A percentile compares a stretch with the other conserved stretches of the same genome.
Conservation (phyloP, 2,113 vertebrate genomes). For the Trinectes maculatus region DNA sequence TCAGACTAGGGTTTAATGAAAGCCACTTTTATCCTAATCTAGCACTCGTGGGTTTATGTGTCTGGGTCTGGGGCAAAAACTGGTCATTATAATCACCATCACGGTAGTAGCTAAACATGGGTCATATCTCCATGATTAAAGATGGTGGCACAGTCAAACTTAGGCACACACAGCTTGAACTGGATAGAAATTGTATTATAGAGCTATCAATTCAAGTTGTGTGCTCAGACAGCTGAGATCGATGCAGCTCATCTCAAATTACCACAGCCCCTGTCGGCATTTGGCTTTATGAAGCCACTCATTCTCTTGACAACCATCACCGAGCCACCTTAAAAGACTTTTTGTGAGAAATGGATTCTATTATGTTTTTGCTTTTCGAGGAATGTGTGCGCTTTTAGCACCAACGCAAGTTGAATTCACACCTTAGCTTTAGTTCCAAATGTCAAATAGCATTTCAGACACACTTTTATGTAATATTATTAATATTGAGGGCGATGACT, state of each 20-base stretch:
- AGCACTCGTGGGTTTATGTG: background rate
- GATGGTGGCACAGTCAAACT: slow-evolving; percentile 53
- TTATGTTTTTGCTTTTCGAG: slow-evolving; percentile 40
- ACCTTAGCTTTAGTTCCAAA: no score
- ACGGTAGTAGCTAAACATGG: slow-evolving; percentile 48
- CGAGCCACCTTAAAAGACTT: slow-evolving; percentile 46
- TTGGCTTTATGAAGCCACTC: slow-evolving; percentile 73
- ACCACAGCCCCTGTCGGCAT: slow-evolving; percentile 63
- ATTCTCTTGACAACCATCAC: slow-evolving; percentile 69
- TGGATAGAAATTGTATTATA: slow-evolving; percentile 46
- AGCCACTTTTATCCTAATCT: slow-evolving; percentile 11
- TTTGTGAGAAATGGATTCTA: slow-evolving; percentile 59
- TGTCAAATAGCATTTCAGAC: no score
- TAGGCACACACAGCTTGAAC: slow-evolving; percentile 51
- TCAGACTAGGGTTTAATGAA: slow-evolving; percentile 21
- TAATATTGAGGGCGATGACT: no score
- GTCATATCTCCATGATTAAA: slow-evolving; percentile 35
- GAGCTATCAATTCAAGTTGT: slow-evolving; percentile 61
- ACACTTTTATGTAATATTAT: no score
- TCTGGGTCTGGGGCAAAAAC: slow-evolving; percentile 18
- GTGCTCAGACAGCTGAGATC: slow-evolving; percentile 59
- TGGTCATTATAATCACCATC: slow-evolving; percentile 44
- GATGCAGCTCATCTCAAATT: slow-evolving; percentile 67
- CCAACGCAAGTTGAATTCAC: background rate
- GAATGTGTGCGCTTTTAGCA: slow-evolving; percentile 8